phyloP scores from a whole-genome alignment of 2,888 invertebrate genomes.

The Blastobasis lacticolella region DNA sequence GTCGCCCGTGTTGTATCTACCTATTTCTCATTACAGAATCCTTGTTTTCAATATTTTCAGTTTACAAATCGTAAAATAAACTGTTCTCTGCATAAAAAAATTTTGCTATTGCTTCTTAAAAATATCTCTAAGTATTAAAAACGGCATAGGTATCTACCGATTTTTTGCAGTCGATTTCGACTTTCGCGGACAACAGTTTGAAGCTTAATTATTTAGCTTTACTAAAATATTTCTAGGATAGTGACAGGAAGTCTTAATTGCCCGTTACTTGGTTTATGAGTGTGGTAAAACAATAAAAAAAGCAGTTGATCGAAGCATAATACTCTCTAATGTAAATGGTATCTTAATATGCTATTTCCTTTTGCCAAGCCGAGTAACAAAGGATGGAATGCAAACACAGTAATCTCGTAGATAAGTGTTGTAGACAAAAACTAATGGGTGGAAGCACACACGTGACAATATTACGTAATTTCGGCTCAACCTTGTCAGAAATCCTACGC shows the following conservation, averaged over 20 bases:
- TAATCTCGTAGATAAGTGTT: constrained; percentile 54
- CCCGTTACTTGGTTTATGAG: too few species aligned
- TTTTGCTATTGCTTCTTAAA: too few species aligned
- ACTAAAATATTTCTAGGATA: too few species aligned
- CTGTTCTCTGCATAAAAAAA: too few species aligned
- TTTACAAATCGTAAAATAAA: too few species aligned
- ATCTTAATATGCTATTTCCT: constrained; percentile 19
- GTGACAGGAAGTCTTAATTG: too few species aligned
- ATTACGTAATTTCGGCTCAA: constrained; percentile 29
- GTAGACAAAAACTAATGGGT: constrained; percentile 20
- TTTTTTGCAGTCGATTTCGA: background rate
- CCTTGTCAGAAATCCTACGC: constrained; percentile 1
- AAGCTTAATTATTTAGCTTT: too few species aligned
- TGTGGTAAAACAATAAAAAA: too few species aligned
- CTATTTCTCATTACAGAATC: too few species aligned
- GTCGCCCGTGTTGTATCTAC: too few species aligned
- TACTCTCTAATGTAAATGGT: background rate
- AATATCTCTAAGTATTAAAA: background rate
- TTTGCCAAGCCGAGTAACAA: constrained; percentile 36
- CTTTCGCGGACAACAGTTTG: too few species aligned
- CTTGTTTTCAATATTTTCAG: too few species aligned
- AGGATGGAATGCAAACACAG: constrained; percentile 47
- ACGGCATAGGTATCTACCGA: background rate
- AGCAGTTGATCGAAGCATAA: background rate
- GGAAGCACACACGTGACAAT: constrained; percentile 27